phyloP scores from a whole-genome alignment of 2,888 invertebrate species.

The Merodon equestris region DNA sequence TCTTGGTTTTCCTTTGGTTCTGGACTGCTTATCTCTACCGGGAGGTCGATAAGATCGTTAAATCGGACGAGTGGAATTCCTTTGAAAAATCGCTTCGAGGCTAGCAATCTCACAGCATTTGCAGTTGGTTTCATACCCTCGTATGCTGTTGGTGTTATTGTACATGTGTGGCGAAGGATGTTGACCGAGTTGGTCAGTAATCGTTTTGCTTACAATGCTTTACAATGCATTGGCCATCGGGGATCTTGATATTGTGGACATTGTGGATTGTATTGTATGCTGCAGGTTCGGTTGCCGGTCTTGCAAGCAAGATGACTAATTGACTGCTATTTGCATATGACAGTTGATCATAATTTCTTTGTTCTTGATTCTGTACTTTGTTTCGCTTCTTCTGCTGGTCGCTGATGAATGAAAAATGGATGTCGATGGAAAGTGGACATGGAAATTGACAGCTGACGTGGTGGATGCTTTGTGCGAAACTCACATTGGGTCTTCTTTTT shows the following conservation, averaged over 20 bases:
- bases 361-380: constrained; percentile 9
- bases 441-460: constrained; percentile 60
- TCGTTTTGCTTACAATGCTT: constrained; percentile 56
- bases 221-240: constrained; percentile 42
- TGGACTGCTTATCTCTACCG: constrained; percentile 60
- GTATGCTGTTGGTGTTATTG: no score
- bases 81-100: constrained; percentile 64
- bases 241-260: constrained; percentile 7
- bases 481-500: constrained; percentile 1
- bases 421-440: constrained; percentile 8
- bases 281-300: not conserved
- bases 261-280: not conserved
- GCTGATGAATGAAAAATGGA: not conserved
- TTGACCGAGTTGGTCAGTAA: constrained; percentile 26
- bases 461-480: constrained; percentile 35
- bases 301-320: constrained; percentile 58
- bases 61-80: constrained; percentile 51
- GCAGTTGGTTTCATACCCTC: no score
- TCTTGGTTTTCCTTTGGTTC: no score
- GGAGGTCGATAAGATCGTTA: constrained; percentile 68
- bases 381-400: not conserved
- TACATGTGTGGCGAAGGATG: constrained; percentile 19
- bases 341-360: constrained; percentile 62
- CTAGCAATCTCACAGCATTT: constrained; percentile 50
- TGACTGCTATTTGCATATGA: constrained; percentile 69